Evolutionary conservation across 2,797 vertebrate genomes (phyloP), one percentile per base, ranked within the genome.

Genomic region (Cottoperca gobio): DNA sequence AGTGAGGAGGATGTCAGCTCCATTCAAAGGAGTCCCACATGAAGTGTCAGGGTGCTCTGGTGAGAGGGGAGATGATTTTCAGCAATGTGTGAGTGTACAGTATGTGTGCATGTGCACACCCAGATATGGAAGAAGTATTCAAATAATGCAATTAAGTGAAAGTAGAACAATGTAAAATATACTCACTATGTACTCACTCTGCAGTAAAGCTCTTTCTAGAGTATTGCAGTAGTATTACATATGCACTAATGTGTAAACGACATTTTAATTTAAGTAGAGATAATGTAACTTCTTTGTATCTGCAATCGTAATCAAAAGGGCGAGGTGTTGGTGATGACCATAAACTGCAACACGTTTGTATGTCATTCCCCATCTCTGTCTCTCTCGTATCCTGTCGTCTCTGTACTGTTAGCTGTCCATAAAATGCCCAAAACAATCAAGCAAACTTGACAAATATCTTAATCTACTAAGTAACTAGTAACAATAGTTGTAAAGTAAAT

Each of bases 1-100:
- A 86, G 85, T 87, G 89, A 84, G 79, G 70, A 85, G 70, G 73
- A 61, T 80, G 89, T 91, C 88, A 63, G 57, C 76, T 81, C 65
- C 61, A 10, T 85, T 91, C 86, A 84, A 46, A 39, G 71, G 70
- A 84, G 74, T 83, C 77, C 79, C 70, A 17, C 43, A 55, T 79
- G 70, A 87, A 82, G 73, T 77, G 87, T 79, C 76, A 74, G 73
- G 59, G 55, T 71, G 76, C 70, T 83, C 79, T 75, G 74, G 58
- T 78, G 83, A 85, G 67, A 79, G 39, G 61, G 72, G 62, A n/a
- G 67, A 78, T 64, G 74, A 79, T 82, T 76, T 82, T 67, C 62
- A 79, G 70, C 65, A 42, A 42, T 35, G 70, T 54, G 63, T 48
- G 40, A 16, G 37, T 46, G n/a, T 49, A 40, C n/a, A 45, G 49